Percentiles rank a stretch among this genome's conserved stretches.
phyloP scores from a whole-genome alignment of 2,888 invertebrate genomes.

The Chironomus riparius region DNA sequence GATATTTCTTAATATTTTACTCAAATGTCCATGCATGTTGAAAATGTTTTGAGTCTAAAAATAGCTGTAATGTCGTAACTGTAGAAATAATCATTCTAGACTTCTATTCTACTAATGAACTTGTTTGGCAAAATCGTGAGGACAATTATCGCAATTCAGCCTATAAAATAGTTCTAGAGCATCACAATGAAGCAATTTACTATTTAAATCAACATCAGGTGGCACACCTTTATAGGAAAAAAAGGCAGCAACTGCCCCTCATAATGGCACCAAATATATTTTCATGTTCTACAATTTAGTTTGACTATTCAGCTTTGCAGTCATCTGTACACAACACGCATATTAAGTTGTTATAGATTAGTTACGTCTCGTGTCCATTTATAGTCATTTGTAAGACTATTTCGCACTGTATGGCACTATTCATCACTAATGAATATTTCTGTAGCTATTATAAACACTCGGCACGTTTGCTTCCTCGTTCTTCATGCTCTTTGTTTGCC shows the following conservation, averaged over 20 bases:
- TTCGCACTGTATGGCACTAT: neutral
- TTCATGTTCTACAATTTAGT: neutral
- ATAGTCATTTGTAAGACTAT: neutral
- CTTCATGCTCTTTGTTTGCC: neutral
- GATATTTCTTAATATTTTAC: too few relatives aligned
- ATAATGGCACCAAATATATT: neutral
- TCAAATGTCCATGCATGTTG: too few relatives aligned
- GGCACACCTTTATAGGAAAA: neutral
- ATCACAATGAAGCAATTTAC: neutral
- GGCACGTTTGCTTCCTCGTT: neutral
- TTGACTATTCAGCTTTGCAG: neutral
- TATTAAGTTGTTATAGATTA: neutral
- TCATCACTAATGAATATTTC: neutral
- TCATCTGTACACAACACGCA: neutral
- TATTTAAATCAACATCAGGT: too few relatives aligned
- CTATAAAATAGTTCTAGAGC: neutral
- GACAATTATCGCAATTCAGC: too few relatives aligned
- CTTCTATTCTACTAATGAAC: too few relatives aligned
- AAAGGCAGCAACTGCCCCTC: neutral
- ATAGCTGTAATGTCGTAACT: too few relatives aligned
- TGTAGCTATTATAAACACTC: neutral
- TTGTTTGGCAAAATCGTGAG: too few relatives aligned
- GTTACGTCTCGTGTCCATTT: neutral
- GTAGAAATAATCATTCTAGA: too few relatives aligned
- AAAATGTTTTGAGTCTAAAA: too few relatives aligned